Evolutionary conservation across 2,797 vertebrate species (phyloP), one percentile per base, ranked within the genome.

Genomic region (Yasuhikotakia modesta): DNA sequence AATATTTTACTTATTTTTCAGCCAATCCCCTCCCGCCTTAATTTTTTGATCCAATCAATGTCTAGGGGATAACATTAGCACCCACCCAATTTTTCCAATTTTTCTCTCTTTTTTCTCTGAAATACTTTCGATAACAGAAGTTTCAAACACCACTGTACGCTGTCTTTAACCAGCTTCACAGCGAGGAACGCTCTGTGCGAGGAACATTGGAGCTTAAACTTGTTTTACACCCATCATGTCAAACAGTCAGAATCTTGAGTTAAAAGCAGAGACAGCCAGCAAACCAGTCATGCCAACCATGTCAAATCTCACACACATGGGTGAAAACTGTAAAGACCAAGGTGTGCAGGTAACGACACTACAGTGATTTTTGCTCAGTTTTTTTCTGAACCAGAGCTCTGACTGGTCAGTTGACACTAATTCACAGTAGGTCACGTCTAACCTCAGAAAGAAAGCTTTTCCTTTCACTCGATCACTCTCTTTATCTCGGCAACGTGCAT

Each of bases 391-490:
- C 45, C 73, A 53, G 68, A 82, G 86, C 75, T 78, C 84, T 89
- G 80, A 85, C 85, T 89, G 88, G 89, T 92, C 91, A 91, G 87
- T 86, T 85, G 87, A 90, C 87, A 89, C 90, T 91, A 91, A 90
- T 91, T 90, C 87, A 55, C 89, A 88, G 84, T 88, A 90, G 90
- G 90, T 89, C 86, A 90, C 85, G 82, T 61, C 82, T 85, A 86
- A 81, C 83, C 85, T 90, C 85, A 88, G 88, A 91, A 89, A 78
- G 76, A 88, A 86, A 88, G 89, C 80, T 86, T 86, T 88, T 63
- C 39, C 27, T 55, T 78, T 77, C 66, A 68, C 57, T 71, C 30
- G 30, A 69, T 35, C 19, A 2, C 35, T 22, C 55, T 69, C 68
- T 77, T 70, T 50, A 43, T 3, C 30, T 78, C 4, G 24, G 46